Base-by-base conservation (phyloP, 2,113 vertebrate species). In the Paradoxurus hermaphroditus region DNA sequence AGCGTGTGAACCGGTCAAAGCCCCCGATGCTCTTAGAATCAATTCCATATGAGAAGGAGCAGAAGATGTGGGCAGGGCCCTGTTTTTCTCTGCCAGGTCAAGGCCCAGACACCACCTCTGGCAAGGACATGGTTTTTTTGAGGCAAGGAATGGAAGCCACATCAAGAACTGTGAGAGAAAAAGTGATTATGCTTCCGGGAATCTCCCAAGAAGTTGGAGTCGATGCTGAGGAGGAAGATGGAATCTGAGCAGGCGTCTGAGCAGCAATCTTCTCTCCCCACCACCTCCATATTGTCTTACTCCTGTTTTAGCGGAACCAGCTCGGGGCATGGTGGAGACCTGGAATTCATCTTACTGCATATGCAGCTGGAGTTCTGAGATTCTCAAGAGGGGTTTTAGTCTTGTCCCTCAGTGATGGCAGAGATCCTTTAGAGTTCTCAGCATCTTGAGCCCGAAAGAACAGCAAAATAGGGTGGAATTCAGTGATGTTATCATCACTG, bases 11-110 rank as follows among this genome's bases (percentile, higher is more conserved):
- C 18, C 15, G 4, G 1, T 11, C 2, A 29, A 56, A 21, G 23
- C 25, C 0, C 5, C 0, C 6, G 29, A 23, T 31, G 56, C 21
- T 27, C 2, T 62, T 16, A 27, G 10, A 46, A 14, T 31, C 25
- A 5, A 14, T 31, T 36, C n/a, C 0, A 0, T 31, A 18, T 6
- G 7, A 39, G 41, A 29, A 49, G 23, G 18, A 25, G 4, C 13
- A 2, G 56, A 4, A 2, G 27, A 2, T 11, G 25, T 34, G 23
- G 27, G 39, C 21, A 51, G 41, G 53, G 63, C 10, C 19, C 41
- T 23, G 36, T 10, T 44, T 39, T 27, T 13, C n/a, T 73, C 51
- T 14, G 12, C 36, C 49, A 4, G 13, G n/a, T 18, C 46, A 23
- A 21, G 21, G 44, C 51, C 23, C 25, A 56, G 12, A 70, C 29